Percentiles rank a stretch among this genome's conserved stretches.
Conservation (phyloP, 2,113 vertebrate genomes). For the Trogon surrucura region DNA sequence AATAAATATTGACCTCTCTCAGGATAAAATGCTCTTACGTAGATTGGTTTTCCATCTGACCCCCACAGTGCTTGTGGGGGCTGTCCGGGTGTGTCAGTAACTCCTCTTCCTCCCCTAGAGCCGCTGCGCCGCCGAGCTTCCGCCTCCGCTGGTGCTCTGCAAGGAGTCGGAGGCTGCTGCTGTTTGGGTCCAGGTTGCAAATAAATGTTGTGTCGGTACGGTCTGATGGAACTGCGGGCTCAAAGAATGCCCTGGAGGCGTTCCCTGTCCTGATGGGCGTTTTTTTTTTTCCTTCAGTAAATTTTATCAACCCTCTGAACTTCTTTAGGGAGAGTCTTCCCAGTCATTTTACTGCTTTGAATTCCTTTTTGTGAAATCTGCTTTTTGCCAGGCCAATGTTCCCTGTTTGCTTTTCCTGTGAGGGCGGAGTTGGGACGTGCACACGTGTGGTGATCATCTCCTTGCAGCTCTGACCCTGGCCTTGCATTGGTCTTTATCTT, state of each 20-base stretch:
- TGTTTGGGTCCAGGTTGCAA: neutral
- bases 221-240: neutral
- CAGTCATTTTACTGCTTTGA: neutral
- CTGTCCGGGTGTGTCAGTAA: neutral
- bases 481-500: neutral
- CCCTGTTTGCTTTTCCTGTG: neutral
- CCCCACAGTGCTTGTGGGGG: accelerated
- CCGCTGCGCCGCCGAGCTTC: neutral
- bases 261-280: neutral
- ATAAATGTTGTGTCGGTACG: neutral
- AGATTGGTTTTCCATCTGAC: neutral
- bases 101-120: neutral
- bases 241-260: neutral
- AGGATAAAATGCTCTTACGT: neutral
- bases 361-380: neutral
- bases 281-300: neutral
- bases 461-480: neutral
- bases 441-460: too few species aligned
- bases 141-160: too few species aligned
- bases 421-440: neutral
- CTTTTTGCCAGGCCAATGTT: neutral
- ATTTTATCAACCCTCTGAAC: neutral
- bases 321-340: neutral
- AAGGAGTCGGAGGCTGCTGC: neutral
- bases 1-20: neutral